Evolutionary conservation across 35 echinoderm and acorn worm species (phyloP).

Genomic region (Acanthaster planci): DNA sequence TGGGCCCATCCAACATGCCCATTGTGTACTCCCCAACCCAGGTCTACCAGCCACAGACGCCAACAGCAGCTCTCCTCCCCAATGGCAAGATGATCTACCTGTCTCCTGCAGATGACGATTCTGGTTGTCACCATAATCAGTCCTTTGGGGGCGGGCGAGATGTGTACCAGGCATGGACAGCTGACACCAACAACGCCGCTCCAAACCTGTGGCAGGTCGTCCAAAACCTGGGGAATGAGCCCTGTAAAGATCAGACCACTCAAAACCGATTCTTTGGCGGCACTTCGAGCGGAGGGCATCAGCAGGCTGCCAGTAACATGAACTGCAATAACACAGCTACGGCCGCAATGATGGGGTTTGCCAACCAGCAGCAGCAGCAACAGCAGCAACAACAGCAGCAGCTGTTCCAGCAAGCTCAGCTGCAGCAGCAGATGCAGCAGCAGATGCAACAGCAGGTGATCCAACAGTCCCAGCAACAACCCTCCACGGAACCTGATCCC

Average conservation of each 20-base stretch:
- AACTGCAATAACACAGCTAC: constrained; percentile 15
- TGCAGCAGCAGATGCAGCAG: constrained; percentile 37
- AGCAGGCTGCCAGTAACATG: not conserved
- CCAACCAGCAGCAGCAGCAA: not conserved
- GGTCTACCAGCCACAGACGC: not conserved
- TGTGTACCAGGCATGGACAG: constrained; percentile 12
- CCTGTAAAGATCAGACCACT: not conserved
- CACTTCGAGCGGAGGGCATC: not conserved
- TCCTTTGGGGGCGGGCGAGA: not conserved
- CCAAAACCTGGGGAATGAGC: not conserved
- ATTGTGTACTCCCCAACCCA: not conserved
- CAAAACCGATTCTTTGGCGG: not conserved
- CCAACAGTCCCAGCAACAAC: not conserved
- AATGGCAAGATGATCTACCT: constrained; percentile 1
- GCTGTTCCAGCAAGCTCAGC: constrained; percentile 21
- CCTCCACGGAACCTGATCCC: not conserved
- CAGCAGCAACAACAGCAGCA: not conserved
- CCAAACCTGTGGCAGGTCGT: constrained; percentile 18
- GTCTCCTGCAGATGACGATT: not conserved
- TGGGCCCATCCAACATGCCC: not conserved
- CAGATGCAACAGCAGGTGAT: not conserved
- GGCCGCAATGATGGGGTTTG: not conserved
- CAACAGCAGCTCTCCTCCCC: constrained; percentile 9
- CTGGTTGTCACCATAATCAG: not conserved
- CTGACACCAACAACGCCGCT: not conserved